A percentile compares a stretch with the other conserved stretches of the same genome.
These are phyloP conservation scores for Syrmaticus mikado DNA, from an alignment of 2,113 vertebrate genomes.

Conservation along the genomic window DNA sequence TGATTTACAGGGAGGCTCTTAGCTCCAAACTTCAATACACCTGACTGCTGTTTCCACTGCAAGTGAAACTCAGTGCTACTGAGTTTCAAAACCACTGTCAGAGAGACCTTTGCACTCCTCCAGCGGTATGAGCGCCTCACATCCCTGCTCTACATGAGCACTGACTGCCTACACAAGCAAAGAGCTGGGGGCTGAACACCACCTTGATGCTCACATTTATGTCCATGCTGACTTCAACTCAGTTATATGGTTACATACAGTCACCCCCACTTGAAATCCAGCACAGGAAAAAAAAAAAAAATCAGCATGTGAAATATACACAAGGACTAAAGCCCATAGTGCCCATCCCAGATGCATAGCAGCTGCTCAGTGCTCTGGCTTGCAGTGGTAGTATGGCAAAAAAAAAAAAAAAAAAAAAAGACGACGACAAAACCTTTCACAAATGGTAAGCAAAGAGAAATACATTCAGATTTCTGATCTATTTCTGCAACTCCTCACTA, in stretches of 20 bases:
- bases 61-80: neutral
- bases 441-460: neutral
- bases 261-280: neutral
- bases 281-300: neutral
- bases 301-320: accelerated
- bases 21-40: neutral
- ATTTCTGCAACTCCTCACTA: neutral
- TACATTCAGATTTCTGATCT: neutral
- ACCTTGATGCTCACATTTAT: neutral
- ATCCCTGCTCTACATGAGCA: neutral
- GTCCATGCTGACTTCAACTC: neutral
- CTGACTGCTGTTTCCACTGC: neutral
- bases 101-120: neutral
- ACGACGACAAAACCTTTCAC: neutral
- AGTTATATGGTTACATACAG: neutral
- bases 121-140: neutral
- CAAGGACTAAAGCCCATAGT: neutral
- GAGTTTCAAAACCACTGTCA: neutral
- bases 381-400: neutral
- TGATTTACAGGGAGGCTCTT: neutral
- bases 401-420: neutral
- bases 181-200: neutral
- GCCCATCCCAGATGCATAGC: neutral
- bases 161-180: neutral
- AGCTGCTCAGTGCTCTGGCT: neutral